These are phyloP conservation scores for Adela reaumurella DNA, from an alignment of 2,888 invertebrate species.

Conservation along the genomic window DNA sequence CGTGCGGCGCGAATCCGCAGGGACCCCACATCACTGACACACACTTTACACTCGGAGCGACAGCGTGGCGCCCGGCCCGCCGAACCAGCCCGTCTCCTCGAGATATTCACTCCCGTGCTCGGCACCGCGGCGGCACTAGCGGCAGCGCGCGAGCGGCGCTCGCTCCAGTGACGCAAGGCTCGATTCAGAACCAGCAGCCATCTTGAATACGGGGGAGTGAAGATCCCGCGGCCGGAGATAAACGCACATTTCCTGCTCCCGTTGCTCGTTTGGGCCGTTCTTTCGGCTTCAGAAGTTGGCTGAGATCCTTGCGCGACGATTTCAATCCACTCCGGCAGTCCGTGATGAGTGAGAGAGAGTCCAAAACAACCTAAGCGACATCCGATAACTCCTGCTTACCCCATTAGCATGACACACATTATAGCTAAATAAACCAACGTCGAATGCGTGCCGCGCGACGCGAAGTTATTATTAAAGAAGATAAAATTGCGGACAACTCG, in stretches of 20 bases:
- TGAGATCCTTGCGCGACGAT: conserved; percentile 12
- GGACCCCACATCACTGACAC: neutral
- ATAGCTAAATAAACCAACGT: conserved; percentile 32
- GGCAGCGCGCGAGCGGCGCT: conserved; percentile 1
- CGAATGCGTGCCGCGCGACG: conserved; percentile 10
- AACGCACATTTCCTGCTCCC: conserved; percentile 2
- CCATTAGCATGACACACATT: conserved; percentile 74
- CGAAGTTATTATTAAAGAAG: neutral
- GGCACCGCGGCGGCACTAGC: neutral
- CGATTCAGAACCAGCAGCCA: conserved; percentile 54
- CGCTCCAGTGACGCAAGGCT: conserved; percentile 58
- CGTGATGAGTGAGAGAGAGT: conserved; percentile 13
- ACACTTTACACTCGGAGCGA: neutral
- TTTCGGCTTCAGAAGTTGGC: conserved; percentile 3
- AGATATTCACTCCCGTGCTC: neutral
- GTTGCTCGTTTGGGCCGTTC: conserved; percentile 5
- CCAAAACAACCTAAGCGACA: conserved; percentile 58
- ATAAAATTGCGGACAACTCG: neutral
- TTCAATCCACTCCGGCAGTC: conserved; percentile 6
- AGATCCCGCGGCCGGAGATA: neutral
- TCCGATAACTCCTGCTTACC: conserved; percentile 63
- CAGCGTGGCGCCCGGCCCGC: neutral
- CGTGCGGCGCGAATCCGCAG: neutral
- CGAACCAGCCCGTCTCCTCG: neutral
- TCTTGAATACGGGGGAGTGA: conserved; percentile 56